Base-by-base conservation (phyloP, 1,140 invertebrate genomes). In the Drosophila varians region DNA sequence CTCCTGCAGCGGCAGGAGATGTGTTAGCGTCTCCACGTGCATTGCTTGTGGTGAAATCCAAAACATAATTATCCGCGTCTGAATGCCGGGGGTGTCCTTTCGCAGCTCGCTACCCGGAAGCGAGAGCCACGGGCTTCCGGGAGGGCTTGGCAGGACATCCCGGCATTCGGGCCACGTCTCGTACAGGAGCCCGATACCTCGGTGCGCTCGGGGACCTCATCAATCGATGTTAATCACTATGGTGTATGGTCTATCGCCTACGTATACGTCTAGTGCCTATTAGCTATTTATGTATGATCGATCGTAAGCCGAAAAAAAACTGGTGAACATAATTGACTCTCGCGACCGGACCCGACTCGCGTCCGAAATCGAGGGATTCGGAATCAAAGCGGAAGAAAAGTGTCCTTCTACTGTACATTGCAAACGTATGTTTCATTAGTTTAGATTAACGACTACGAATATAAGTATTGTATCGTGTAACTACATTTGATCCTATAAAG, bases 11-110 rank as follows among this genome's bases (percentile, higher is more conserved):
- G 36, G n/a, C 36, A 12, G 14, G 36, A 14, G 14, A 38, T 46
- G 11, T 14, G 28, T 28, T 19, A 48, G 43, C 18, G 43, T 47
- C 28, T 47, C 1, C 8, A 6, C 16, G 38, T 14, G n/a, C 12
- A 14, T 40, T 5, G 38, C 8, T 18, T 23, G 18, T 43, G 26
- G 16, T 51, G 55, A 77, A 83, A 83, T 83, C 78, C 78, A 83
- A 83, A 83, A 83, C 78, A 83, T 83, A 74, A 70, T 79, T 77
- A 57, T 58, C 18, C 36, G 40, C 40, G 23, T 14, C 54, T 54
- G 40, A 58, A 47, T 4, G 28, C 9, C 8, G 28, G 28, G 9
- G 9, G 9, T 31, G 28, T 31, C 28, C 28, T 4, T 9, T 11
- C 11, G 28, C 28, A n/a, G 9, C 1, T 4, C 36, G 12, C n/a